Evolutionary conservation across 2,888 invertebrate species (phyloP).

Genomic region (Agrilus cyanescens): DNA sequence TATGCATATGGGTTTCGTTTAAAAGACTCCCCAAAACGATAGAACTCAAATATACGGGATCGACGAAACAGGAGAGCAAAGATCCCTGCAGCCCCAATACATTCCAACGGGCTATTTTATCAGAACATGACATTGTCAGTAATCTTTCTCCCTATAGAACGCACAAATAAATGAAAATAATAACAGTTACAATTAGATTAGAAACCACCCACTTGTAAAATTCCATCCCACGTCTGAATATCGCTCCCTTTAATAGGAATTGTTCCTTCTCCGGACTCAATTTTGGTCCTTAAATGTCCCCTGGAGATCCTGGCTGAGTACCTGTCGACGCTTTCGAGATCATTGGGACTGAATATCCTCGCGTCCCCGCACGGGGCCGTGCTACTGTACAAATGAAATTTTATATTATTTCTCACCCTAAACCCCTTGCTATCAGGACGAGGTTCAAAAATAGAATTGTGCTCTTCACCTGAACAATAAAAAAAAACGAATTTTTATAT

Average conservation of each 20-base stretch:
- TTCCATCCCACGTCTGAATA: conserved; percentile 88
- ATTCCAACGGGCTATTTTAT: conserved; percentile 95
- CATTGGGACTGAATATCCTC: conserved; percentile 82
- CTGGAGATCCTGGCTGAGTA: conserved; percentile 75
- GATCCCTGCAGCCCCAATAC: conserved; percentile 88
- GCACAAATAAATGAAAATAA: conserved; percentile 6
- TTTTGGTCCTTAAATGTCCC: conserved; percentile 87
- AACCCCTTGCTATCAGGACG: conserved; percentile 41
- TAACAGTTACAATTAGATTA: not conserved
- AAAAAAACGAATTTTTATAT: not conserved
- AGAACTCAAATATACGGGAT: conserved; percentile 82
- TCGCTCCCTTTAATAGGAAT: conserved; percentile 76
- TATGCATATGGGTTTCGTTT: conserved; percentile 77
- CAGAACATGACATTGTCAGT: conserved; percentile 95
- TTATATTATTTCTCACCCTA: conserved; percentile 58
- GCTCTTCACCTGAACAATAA: conserved; percentile 11
- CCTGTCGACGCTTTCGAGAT: conserved; percentile 43
- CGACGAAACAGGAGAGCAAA: conserved; percentile 73
- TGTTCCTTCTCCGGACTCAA: conserved; percentile 93
- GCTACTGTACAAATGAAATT: conserved; percentile 91
- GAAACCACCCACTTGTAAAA: conserved; percentile 52
- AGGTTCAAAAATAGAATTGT: conserved; percentile 32
- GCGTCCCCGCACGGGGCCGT: conserved; percentile 98
- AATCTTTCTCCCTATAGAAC: conserved; percentile 67
- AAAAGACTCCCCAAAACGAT: conserved; percentile 80